A percentile compares a stretch with the other conserved stretches of the same genome.
phyloP scores from a whole-genome alignment of 2,797 vertebrate genomes.

The Paratrypauchen microcephalus region DNA sequence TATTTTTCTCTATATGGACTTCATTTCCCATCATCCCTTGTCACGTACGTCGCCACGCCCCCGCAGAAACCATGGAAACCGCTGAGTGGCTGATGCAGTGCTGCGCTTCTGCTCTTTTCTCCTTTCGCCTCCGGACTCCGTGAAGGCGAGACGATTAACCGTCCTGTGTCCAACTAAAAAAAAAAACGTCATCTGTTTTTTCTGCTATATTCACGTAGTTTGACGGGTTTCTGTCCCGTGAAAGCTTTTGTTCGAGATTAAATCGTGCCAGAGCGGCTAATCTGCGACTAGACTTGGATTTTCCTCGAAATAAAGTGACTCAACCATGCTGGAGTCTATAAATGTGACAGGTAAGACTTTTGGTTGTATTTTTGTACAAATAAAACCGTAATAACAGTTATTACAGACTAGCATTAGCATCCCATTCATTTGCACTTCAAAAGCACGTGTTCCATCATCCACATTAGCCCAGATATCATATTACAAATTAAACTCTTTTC shows the following conservation, averaged over 20 bases:
- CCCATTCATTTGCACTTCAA: background rate
- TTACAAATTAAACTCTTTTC: background rate
- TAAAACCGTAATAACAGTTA: background rate
- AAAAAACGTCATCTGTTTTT: background rate
- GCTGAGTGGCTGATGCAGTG: background rate
- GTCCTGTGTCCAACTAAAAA: no score
- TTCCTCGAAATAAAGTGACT: background rate
- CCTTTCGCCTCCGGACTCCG: background rate
- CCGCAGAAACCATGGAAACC: constrained; percentile 11
- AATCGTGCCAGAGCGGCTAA: constrained; percentile 5
- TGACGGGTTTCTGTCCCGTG: background rate
- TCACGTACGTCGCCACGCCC: background rate
- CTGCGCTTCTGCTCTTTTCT: background rate
- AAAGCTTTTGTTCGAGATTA: background rate
- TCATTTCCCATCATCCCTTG: constrained; percentile 1
- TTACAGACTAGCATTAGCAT: background rate
- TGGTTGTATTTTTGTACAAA: background rate
- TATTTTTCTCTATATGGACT: background rate
- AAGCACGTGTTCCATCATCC: background rate
- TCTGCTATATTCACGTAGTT: background rate
- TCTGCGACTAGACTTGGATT: constrained; percentile 4
- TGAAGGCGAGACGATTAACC: background rate
- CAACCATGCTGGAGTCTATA: constrained; percentile 10
- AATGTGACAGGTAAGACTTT: constrained; percentile 6
- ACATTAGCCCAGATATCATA: background rate